These are phyloP conservation scores for Carapus acus DNA, from an alignment of 2,797 vertebrate species.

Conservation along the genomic window DNA sequence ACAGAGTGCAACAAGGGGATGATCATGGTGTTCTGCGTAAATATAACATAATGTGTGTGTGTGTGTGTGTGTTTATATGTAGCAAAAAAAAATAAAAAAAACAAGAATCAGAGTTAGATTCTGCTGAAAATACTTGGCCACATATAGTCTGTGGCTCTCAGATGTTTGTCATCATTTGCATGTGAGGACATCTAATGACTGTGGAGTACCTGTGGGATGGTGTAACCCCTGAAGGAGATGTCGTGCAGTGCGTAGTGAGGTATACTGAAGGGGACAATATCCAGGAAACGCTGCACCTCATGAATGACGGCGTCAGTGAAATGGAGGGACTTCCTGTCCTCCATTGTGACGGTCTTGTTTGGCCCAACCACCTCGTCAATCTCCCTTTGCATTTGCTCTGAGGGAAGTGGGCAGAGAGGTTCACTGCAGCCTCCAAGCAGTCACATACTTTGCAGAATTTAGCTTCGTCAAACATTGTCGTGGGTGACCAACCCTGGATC, in stretches of 20 bases:
- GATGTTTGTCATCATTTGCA: too few species aligned
- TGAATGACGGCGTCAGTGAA: conserved; percentile 74
- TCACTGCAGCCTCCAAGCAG: too few species aligned
- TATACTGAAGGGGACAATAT: conserved; percentile 60
- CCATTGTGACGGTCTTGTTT: conserved; percentile 48
- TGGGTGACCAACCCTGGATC: conserved; percentile 71
- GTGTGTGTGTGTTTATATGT: too few species aligned
- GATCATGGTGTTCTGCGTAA: conserved; percentile 63
- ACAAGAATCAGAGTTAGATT: too few species aligned
- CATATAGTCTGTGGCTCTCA: too few species aligned
- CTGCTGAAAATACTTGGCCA: too few species aligned
- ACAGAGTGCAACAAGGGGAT: conserved; percentile 69
- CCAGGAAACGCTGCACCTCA: conserved; percentile 69
- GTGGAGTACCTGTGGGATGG: conserved; percentile 32
- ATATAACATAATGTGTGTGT: too few species aligned
- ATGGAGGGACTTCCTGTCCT: conserved; percentile 69
- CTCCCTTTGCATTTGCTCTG: conserved; percentile 70
- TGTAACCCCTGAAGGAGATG: conserved; percentile 66
- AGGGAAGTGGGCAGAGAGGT: too few species aligned
- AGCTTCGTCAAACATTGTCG: too few species aligned
- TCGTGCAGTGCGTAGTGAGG: conserved; percentile 61
- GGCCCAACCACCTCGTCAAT: conserved; percentile 61
- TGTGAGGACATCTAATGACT: background rate
- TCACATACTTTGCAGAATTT: too few species aligned
- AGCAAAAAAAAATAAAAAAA: too few species aligned